phyloP scores from a whole-genome alignment of 1,140 invertebrate species.

The Dinoponera quadriceps region DNA sequence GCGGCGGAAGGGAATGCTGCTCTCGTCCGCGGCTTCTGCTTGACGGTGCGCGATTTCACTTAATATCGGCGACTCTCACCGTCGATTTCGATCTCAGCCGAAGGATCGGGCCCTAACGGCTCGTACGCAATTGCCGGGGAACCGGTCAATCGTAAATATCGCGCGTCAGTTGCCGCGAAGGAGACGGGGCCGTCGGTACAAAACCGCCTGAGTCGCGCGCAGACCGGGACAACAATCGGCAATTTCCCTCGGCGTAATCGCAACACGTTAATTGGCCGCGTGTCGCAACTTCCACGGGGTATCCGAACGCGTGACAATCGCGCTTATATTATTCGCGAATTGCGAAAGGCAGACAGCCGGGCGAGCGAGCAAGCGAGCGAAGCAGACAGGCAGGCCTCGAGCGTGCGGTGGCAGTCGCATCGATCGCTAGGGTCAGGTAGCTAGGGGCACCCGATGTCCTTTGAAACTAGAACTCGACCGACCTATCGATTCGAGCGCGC shows the following conservation, averaged over 20 bases:
- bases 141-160: background rate
- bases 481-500: slow-evolving; percentile 64
- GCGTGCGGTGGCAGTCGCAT: background rate
- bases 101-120: background rate
- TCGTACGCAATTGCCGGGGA: too few relatives aligned
- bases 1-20: background rate
- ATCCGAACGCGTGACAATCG: background rate
- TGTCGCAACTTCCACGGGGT: background rate
- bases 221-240: background rate
- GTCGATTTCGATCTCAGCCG: background rate
- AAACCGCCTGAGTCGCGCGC: background rate
- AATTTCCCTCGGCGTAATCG: slow-evolving; percentile 6
- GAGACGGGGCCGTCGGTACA: background rate
- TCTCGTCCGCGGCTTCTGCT: background rate
- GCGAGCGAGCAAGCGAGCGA: too few relatives aligned
- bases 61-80: background rate
- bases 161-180: background rate
- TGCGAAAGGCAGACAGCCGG: background rate
- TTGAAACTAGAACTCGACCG: slow-evolving; percentile 71
- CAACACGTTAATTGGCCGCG: background rate
- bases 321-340: slow-evolving; percentile 18
- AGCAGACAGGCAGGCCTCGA: background rate
- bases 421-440: slow-evolving; percentile 2
- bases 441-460: slow-evolving; percentile 49
- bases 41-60: background rate